These are phyloP conservation scores for Nibea albiflora DNA, from an alignment of 2,113 vertebrate species.

Conservation along the genomic window DNA sequence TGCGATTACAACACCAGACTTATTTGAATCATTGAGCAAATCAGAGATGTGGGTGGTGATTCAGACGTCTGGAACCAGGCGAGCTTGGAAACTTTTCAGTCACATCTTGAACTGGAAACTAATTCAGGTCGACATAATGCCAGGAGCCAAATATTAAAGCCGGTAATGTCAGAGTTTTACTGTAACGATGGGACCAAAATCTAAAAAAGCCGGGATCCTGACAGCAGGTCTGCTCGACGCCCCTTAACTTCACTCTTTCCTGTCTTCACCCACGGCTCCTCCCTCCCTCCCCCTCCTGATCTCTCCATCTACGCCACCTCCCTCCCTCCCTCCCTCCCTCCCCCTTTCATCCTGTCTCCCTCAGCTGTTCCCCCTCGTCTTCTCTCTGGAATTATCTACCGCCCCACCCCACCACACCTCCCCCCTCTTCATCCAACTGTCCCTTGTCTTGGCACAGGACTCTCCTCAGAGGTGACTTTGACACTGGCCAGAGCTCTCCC, in stretches of 20 bases:
- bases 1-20: neutral
- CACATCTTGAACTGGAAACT: neutral
- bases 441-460: slow-evolving; percentile 72
- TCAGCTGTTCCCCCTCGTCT: slow-evolving; percentile 81
- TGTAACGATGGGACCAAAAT: no score
- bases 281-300: neutral
- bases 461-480: slow-evolving; percentile 84
- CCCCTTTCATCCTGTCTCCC: slow-evolving; percentile 47
- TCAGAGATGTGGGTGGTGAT: neutral
- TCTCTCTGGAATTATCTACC: slow-evolving; percentile 68
- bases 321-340: slow-evolving; percentile 9
- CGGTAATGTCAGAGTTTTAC: neutral
- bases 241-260: neutral
- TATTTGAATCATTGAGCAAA: neutral
- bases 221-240: neutral
- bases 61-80: neutral
- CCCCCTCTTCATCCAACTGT: slow-evolving; percentile 51
- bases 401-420: slow-evolving; percentile 18
- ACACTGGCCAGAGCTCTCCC: slow-evolving; percentile 76
- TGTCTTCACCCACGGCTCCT: neutral
- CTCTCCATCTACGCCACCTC: neutral
- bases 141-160: neutral
- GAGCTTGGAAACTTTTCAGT: neutral
- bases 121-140: neutral
- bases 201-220: neutral